These are phyloP conservation scores for Nemotelus pantherinus DNA, from an alignment of 2,888 invertebrate genomes.

Conservation along the genomic window DNA sequence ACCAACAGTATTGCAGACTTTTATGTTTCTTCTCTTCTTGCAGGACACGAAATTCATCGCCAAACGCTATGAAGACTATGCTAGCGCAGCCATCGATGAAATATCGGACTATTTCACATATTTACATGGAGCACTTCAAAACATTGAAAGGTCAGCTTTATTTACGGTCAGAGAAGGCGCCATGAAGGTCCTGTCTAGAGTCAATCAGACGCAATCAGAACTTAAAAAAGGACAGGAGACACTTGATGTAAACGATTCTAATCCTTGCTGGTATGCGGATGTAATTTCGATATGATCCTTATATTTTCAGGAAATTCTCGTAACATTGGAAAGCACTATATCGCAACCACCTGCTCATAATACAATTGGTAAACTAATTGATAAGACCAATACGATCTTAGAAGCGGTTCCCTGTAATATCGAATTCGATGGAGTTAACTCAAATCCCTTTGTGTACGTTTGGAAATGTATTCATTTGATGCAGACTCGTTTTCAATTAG, in stretches of 20 bases:
- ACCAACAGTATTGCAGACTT: too few relatives aligned
- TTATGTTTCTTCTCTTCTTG: constrained; percentile 29
- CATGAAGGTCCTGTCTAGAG: constrained; percentile 1
- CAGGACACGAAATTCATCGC: constrained; percentile 58
- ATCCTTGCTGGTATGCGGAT: neutral
- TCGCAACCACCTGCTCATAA: constrained; percentile 15
- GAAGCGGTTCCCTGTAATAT: constrained; percentile 43
- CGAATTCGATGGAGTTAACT: constrained; percentile 34
- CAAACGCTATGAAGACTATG: constrained; percentile 56
- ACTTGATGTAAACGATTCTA: constrained; percentile 40
- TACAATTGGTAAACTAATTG: constrained; percentile 33
- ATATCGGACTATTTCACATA: constrained; percentile 58
- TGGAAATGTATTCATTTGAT: neutral
- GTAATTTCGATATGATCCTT: neutral
- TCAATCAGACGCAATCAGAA: neutral
- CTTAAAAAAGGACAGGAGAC: constrained; percentile 28
- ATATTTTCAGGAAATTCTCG: constrained; percentile 16
- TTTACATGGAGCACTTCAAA: constrained; percentile 60
- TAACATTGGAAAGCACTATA: neutral
- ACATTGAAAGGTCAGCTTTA: constrained; percentile 56
- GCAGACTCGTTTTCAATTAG: too few relatives aligned
- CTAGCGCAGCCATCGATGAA: constrained; percentile 54
- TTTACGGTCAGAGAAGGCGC: constrained; percentile 54
- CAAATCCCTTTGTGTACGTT: constrained; percentile 49
- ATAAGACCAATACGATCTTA: constrained; percentile 41